These are phyloP conservation scores for Parasteatoda lunata DNA, from an alignment of 2,888 invertebrate species.

Conservation along the genomic window DNA sequence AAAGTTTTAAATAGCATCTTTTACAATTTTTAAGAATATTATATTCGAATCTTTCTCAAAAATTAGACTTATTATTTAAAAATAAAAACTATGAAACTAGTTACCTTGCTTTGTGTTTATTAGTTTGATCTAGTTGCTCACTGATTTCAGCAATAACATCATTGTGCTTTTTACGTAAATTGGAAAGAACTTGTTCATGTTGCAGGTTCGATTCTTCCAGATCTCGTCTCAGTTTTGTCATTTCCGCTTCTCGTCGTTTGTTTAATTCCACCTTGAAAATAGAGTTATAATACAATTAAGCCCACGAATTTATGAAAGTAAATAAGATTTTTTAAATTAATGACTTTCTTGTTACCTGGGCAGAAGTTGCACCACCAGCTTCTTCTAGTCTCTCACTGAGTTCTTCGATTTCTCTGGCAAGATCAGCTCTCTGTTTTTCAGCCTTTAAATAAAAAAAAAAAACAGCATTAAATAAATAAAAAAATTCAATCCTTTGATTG, in stretches of 20 bases:
- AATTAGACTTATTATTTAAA: no score
- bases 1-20: no score
- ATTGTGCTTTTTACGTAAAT: slow-evolving; percentile 99
- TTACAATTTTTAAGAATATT: no score
- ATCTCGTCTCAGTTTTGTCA: slow-evolving; percentile 97
- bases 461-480: background rate
- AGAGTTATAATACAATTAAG: background rate
- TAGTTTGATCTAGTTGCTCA: slow-evolving; percentile 99
- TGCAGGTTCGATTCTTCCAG: slow-evolving; percentile 99
- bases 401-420: slow-evolving; percentile 97
- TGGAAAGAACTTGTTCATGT: slow-evolving; percentile 96
- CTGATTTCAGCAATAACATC: slow-evolving; percentile 99
- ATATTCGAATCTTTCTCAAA: no score
- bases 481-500: background rate
- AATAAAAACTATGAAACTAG: slow-evolving; percentile 29
- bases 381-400: slow-evolving; percentile 97
- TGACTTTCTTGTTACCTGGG: slow-evolving; percentile 79
- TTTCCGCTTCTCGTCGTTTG: slow-evolving; percentile 99
- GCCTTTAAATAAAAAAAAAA: slow-evolving; percentile 77
- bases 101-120: slow-evolving; percentile 99
- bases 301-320: background rate
- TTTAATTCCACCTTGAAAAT: slow-evolving; percentile 89
- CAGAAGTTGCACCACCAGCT: slow-evolving; percentile 99
- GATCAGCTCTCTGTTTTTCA: slow-evolving; percentile 97
- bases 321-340: background rate